Percentiles rank a stretch among this genome's conserved stretches.
Conservation (phyloP, 2,113 vertebrate genomes). For the Nematolebias whitei region DNA sequence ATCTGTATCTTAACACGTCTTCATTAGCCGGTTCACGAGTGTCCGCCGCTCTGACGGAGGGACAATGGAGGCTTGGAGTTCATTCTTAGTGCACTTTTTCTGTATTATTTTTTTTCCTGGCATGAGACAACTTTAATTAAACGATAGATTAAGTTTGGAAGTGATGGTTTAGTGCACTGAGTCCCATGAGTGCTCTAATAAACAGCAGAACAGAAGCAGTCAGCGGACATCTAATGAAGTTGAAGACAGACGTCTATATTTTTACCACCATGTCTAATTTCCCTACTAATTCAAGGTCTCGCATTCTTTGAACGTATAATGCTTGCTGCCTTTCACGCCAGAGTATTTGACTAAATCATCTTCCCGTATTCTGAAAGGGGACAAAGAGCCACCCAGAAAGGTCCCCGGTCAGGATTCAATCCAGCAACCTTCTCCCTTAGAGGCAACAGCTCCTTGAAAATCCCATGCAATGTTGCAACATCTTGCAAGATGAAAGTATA, state of each 20-base stretch:
- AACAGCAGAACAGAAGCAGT: constrained; percentile 89
- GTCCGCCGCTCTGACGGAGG: constrained; percentile 69
- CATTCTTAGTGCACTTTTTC: constrained; percentile 82
- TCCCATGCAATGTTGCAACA: no score
- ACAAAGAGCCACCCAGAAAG: no score
- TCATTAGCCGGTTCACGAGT: constrained; percentile 69
- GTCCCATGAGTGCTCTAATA: constrained; percentile 88
- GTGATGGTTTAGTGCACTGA: constrained; percentile 80
- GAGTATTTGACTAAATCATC: no score
- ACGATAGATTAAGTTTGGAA: constrained; percentile 91
- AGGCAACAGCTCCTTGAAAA: no score
- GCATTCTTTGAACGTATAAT: no score
- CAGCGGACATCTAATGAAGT: constrained; percentile 86
- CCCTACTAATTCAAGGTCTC: neutral
- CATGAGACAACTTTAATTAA: constrained; percentile 92
- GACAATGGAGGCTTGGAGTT: constrained; percentile 83
- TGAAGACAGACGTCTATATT: constrained; percentile 76
- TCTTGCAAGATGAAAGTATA: no score
- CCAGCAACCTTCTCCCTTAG: no score
- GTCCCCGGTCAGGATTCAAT: no score
- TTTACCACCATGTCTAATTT: constrained; percentile 4
- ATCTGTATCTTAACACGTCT: constrained; percentile 79
- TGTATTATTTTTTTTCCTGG: constrained; percentile 80
- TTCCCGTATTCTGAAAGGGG: no score
- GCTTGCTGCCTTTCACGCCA: no score